Evolutionary conservation across 1,140 invertebrate genomes (phyloP), one percentile per base, ranked within the genome.

Genomic region (Zeugodacus cucurbitae): DNA sequence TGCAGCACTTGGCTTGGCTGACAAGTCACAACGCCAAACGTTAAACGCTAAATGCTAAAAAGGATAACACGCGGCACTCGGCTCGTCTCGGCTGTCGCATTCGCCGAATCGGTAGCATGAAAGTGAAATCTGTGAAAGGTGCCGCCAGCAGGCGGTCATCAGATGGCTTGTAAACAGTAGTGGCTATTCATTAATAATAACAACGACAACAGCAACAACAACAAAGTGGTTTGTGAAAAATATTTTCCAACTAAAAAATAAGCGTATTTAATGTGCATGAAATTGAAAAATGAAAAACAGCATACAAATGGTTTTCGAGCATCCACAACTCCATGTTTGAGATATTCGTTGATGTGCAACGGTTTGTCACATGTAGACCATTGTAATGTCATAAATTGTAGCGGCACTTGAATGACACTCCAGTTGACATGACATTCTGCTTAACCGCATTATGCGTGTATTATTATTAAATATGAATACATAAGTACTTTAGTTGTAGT

Each of bases 61-160:
- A 82, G 74, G 74, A 82, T 82, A 82, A 82, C 74, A 82, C 37
- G n/a, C 74, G 41, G n/a, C 74, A 82, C 41, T 48, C n/a, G 4
- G n/a, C 22, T 82, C 34, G 5, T 1, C 34, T 17, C n/a, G 8
- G 22, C 26, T 32, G 48, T 54, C 48, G 11, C 14, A 17, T 70
- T 17, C 70, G 34, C 11, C 37, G n/a, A 22, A 82, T 82, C 74
- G 74, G 74, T 82, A 26, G 74, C 74, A 82, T 82, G 74, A 82
- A 82, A 82, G 74, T 48, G 74, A 82, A 82, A 82, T 82, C 41
- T 41, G 41, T 82, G 74, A 82, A 82, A 78, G 20, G 11, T 48
- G 74, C 74, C 74, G 74, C 48, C 74, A 82, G 41, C 74, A 82
- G 74, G 41, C 74, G 74, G 74, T 82, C 74, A 82, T 82, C 74